Evolutionary conservation across 2,797 vertebrate species (phyloP).

Genomic region (Tadarida brasiliensis): DNA sequence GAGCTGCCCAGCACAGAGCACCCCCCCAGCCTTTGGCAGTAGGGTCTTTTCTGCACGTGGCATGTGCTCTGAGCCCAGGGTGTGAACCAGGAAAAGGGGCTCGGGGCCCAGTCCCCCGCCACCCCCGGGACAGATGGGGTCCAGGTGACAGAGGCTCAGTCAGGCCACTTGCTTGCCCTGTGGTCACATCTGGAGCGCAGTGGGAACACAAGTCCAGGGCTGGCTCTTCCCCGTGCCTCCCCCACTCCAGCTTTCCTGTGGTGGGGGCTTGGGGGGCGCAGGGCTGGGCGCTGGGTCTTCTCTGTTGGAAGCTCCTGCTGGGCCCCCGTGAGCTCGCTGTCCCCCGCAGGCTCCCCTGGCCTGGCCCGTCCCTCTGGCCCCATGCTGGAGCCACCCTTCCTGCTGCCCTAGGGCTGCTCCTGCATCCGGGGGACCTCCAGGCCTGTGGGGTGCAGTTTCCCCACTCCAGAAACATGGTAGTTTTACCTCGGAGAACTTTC

Average conservation of each 20-base stretch:
- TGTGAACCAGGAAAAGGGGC: not conserved
- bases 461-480: not conserved
- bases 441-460: too few species aligned
- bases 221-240: not conserved
- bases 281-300: not conserved
- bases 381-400: not conserved
- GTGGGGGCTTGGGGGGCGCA: not conserved
- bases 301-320: too few species aligned
- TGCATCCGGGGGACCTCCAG: not conserved
- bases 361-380: not conserved
- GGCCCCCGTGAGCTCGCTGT: too few species aligned
- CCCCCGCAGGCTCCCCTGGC: not conserved
- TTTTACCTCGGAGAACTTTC: not conserved
- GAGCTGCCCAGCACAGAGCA: too few species aligned
- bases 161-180: not conserved
- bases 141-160: not conserved
- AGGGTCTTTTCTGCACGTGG: not conserved
- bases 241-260: fast-evolving
- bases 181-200: not conserved
- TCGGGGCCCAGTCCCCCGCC: not conserved
- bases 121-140: not conserved
- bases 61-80: not conserved
- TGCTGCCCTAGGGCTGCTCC: not conserved
- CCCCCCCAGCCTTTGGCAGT: not conserved
- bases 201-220: not conserved